Conservation (phyloP, 2,888 invertebrate genomes). For the Autographa gamma region DNA sequence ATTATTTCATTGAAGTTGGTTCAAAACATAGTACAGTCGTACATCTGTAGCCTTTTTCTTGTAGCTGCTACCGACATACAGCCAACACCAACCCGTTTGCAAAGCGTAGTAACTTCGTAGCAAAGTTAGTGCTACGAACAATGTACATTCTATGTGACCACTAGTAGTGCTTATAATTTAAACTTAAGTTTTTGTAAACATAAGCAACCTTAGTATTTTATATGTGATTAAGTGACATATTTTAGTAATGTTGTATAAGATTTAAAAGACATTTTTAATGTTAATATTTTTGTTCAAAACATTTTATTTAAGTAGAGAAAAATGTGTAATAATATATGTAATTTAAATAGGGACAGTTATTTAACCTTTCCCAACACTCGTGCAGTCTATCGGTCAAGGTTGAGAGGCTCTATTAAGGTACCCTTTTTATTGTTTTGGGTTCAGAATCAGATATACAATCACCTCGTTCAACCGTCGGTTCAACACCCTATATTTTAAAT, state of each 20-base stretch:
- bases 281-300: not conserved
- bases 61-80: not conserved
- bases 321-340: not conserved
- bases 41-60: not conserved
- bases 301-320: not conserved
- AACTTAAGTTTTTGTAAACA: too few relatives aligned
- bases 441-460: constrained; percentile 55
- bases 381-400: constrained; percentile 45
- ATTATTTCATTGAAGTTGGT: too few relatives aligned
- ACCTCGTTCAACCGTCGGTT: constrained; percentile 40
- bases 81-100: not conserved
- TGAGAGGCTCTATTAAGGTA: constrained; percentile 42
- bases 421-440: constrained; percentile 55
- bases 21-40: not conserved
- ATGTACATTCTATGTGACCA: not conserved
- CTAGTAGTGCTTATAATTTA: too few relatives aligned
- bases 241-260: too few relatives aligned
- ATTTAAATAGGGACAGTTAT: constrained; percentile 7
- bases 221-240: too few relatives aligned
- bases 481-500: constrained; percentile 27
- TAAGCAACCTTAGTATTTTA: too few relatives aligned
- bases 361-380: constrained; percentile 32
- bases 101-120: not conserved
- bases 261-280: too few relatives aligned
- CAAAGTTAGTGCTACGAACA: constrained; percentile 1